Percentiles rank a stretch among this genome's conserved stretches.
These are phyloP conservation scores for Lithosia quadra DNA, from an alignment of 2,888 invertebrate species.

Conservation along the genomic window DNA sequence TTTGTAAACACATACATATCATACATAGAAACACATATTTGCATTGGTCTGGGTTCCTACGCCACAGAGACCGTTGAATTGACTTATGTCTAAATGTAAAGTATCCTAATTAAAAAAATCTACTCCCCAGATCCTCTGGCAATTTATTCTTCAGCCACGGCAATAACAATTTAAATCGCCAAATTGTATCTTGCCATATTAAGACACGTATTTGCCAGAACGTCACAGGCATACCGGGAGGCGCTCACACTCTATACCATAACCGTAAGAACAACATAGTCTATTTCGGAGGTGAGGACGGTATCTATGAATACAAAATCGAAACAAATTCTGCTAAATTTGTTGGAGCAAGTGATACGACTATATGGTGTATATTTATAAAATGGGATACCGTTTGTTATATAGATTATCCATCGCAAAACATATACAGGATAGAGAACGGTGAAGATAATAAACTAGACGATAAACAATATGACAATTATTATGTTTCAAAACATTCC, in stretches of 20 bases:
- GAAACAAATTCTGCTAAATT: not conserved
- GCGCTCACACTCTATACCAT: conserved; percentile 1
- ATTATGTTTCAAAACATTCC: conserved; percentile 10
- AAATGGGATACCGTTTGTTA: not conserved
- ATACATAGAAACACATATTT: no score
- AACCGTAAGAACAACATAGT: not conserved
- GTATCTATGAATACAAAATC: conserved; percentile 12
- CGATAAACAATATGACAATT: not conserved
- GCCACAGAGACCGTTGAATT: no score
- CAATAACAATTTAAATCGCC: not conserved
- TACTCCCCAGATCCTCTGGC: conserved; percentile 11
- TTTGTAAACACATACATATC: no score
- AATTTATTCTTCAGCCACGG: conserved; percentile 18
- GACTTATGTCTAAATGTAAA: no score
- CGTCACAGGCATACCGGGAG: not conserved
- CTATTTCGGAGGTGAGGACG: conserved; percentile 6
- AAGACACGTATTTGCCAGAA: not conserved
- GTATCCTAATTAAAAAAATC: not conserved
- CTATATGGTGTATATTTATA: conserved; percentile 9
- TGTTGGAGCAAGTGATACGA: not conserved
- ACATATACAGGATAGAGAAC: not conserved
- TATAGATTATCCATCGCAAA: conserved; percentile 9
- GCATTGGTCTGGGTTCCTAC: no score
- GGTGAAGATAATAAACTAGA: not conserved
- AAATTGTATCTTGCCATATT: conserved; percentile 10